Evolutionary conservation across 2,888 invertebrate genomes (phyloP).

Genomic region (Heliothis peltigera): DNA sequence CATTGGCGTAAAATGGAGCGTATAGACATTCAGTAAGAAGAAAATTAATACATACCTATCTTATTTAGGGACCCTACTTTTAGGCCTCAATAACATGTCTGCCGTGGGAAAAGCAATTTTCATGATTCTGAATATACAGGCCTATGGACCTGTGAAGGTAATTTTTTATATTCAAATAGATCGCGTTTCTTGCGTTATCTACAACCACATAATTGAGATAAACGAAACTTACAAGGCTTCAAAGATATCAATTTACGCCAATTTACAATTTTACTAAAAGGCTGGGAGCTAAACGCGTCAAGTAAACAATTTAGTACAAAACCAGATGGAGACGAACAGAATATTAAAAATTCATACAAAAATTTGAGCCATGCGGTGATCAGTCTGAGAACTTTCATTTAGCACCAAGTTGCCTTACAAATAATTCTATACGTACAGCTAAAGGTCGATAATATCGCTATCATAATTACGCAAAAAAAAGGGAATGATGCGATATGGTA

Average conservation of each 20-base stretch:
- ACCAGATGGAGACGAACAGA: constrained; percentile 53
- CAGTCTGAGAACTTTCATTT: constrained; percentile 81
- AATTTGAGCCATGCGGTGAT: constrained; percentile 80
- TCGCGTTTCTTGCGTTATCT: neutral
- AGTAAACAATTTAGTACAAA: constrained; percentile 48
- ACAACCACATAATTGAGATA: neutral
- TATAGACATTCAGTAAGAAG: neutral
- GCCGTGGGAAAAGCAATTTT: too few species aligned
- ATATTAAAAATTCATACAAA: constrained; percentile 69
- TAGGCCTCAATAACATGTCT: too few species aligned
- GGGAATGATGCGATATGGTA: constrained; percentile 86
- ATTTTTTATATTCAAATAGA: neutral
- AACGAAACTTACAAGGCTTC: constrained; percentile 10
- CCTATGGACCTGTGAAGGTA: too few species aligned
- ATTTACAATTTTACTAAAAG: constrained; percentile 24
- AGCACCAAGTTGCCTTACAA: constrained; percentile 83
- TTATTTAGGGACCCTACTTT: too few species aligned
- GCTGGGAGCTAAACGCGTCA: constrained; percentile 40
- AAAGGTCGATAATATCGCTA: constrained; percentile 81
- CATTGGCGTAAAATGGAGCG: constrained; percentile 32
- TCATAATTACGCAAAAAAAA: constrained; percentile 78
- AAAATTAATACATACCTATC: too few species aligned
- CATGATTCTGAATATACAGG: too few species aligned
- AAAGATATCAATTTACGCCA: constrained; percentile 30
- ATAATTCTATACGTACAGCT: constrained; percentile 70